A percentile compares a stretch with the other conserved stretches of the same genome.
phyloP scores from a whole-genome alignment of 2,113 vertebrate species.

The Eclectus roratus region DNA sequence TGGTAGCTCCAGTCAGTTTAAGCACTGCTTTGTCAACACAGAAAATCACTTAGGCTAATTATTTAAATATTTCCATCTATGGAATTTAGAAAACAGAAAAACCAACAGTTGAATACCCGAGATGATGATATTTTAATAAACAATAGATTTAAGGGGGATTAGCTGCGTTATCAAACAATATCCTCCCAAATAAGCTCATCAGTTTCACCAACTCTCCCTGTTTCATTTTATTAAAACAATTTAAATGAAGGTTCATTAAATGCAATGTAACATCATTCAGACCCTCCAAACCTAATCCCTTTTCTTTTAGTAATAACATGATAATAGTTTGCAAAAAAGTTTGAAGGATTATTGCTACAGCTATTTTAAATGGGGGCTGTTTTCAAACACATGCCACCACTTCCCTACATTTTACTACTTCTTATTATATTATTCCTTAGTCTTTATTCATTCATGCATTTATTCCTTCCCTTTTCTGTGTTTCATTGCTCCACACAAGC shows the following conservation, averaged over 20 bases:
- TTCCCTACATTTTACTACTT: background rate
- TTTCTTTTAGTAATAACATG: background rate
- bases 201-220: background rate
- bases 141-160: conserved; percentile 38
- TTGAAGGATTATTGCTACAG: background rate
- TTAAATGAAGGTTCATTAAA: conserved; percentile 37
- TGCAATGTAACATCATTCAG: conserved; percentile 28
- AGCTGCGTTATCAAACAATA: conserved; percentile 23
- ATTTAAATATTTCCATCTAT: background rate
- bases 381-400: background rate
- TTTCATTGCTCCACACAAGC: background rate
- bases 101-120: background rate
- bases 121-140: conserved; percentile 25
- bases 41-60: background rate
- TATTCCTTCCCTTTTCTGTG: background rate
- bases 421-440: background rate
- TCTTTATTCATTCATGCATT: background rate
- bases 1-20: background rate
- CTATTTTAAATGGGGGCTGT: background rate
- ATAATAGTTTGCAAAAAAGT: background rate
- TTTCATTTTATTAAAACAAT: conserved; percentile 43
- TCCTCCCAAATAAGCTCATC: conserved; percentile 44
- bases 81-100: background rate
- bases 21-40: background rate
- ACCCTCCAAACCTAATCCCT: conserved; percentile 10